phyloP scores from a whole-genome alignment of 2,888 invertebrate species.

The Parnassius orleans region DNA sequence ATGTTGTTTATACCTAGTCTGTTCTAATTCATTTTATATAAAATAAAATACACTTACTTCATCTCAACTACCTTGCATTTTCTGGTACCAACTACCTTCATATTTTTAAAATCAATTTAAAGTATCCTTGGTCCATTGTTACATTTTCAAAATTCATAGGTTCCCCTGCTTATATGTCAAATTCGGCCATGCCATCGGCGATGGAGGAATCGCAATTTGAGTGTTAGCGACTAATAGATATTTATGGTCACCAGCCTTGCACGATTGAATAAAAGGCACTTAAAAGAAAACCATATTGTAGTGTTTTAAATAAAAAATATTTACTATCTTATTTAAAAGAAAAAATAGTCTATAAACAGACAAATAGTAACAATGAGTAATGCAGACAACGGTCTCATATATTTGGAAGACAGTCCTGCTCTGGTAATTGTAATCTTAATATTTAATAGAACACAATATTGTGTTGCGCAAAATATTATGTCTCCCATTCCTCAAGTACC shows the following conservation, averaged over 20 bases:
- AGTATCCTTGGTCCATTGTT: conserved; percentile 7
- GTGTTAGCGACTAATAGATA: conserved; percentile 1
- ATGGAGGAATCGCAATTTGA: conserved; percentile 9
- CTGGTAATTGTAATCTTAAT: too few relatives aligned
- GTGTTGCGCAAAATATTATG: too few relatives aligned
- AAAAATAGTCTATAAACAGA: too few relatives aligned
- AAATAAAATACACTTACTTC: conserved; percentile 6
- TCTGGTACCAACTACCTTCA: conserved; percentile 9
- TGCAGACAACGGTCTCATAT: too few relatives aligned
- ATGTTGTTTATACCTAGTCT: not conserved
- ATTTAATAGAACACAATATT: too few relatives aligned
- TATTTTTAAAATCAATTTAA: conserved; percentile 1
- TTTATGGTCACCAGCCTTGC: not conserved
- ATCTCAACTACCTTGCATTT: conserved; percentile 12
- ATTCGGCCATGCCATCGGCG: conserved; percentile 13
- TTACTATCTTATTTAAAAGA: too few relatives aligned
- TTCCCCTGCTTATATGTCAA: conserved; percentile 1
- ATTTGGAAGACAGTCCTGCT: too few relatives aligned
- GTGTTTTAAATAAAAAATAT: too few relatives aligned
- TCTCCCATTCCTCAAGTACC: too few relatives aligned
- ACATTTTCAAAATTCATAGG: conserved; percentile 13
- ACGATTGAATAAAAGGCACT: conserved; percentile 1
- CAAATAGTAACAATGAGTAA: too few relatives aligned
- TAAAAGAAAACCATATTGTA: not conserved
- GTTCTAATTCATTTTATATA: not conserved